Base-by-base conservation (phyloP, 2,888 invertebrate species). In the Teleogryllus oceanicus region DNA sequence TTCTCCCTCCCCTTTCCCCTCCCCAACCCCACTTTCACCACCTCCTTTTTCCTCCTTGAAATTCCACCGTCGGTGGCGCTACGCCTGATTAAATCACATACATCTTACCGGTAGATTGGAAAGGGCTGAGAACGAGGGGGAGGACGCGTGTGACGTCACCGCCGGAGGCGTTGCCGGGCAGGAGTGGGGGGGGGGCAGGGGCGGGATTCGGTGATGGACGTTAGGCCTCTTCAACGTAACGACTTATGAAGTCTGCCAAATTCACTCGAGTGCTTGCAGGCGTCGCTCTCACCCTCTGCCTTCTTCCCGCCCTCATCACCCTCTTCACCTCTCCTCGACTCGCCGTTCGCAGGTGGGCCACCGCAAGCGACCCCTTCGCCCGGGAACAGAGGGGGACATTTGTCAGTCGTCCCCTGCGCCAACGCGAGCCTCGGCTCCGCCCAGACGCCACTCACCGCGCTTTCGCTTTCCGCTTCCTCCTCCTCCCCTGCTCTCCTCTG, bases 61-160 rank as follows among this genome's bases (percentile, higher is more conserved):
- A 49, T 49, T 50, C 77, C 18, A 18, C 49, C 77, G 77, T 77
- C 49, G 77, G 79, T 80, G 80, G 79, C 79, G 80, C 50, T 50
- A 79, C n/a, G 80, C 79, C 78, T 81, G 81, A 81, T 81, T 81
- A 81, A 81, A 81, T 81, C 81, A 79, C 81, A 81, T 81, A 80
- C 80, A 81, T 81, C 81, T 81, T 81, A 79, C 78, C 80, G 78
- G 79, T 78, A 78, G 81, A 81, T 81, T 80, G 80, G 78, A 50
- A 74, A 80, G 82, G 78, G 77, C 49, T 80, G 51, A 62, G 62
- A 76, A 81, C 49, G 75, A 75, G 62, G n/a, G 49, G 50, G 49
- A 18, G 51, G 3, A 18, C 62, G 62, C 13, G 62, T 62, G 62
- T 62, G 62, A 62, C 62, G 62, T 62, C 62, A 62, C 62, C 8